Evolutionary conservation across 2,797 vertebrate genomes (phyloP), one percentile per base, ranked within the genome.

Genomic region (Ataeniobius toweri): DNA sequence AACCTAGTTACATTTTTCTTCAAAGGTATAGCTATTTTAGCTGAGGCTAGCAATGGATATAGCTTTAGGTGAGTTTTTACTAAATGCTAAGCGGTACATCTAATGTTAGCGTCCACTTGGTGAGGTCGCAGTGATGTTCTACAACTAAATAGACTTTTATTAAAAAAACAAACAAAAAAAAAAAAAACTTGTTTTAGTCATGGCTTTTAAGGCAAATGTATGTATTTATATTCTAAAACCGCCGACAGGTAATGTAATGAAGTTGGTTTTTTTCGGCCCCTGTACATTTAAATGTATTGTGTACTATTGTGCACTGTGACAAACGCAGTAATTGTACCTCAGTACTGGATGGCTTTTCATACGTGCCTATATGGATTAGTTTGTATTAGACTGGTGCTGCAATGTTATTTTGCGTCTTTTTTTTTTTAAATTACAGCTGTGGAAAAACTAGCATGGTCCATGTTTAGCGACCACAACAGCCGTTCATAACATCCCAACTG

Each of bases 61-160:
- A 74, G 79, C 63, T 1, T 83, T 77, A 74, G 67, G 28, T 51
- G 39, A 4, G 14, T 48, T 77, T 44, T 13, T 22, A 12, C 73
- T 0, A n/a, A 18, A 63, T 48, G 28, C 20, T 5, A 8, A 9
- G 16, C 65, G 10, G 16, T 20, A 67, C 22, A 6, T 53, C 9
- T 39, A 5, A 58, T 22, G 13, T 55, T 1, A 41, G 16, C 1
- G 0, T 24, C 28, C 78, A 13, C 8, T 36, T 16, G 4, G n/a
- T 31, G 6, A 12, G 5, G 10, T 76, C n/a, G 0, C 5, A 3
- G 26, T 18, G 1, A 18, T 41, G 13, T 22, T 24, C 18, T 46
- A 14, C 16, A 51, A 53, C 59, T 5, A 75, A 75, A 0, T 9
- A 46, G 9, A 28, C n/a, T 9, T 26, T 26, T 70, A 13, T 48